These are phyloP conservation scores for Pterois miles DNA, from an alignment of 2,797 vertebrate species.

Conservation along the genomic window DNA sequence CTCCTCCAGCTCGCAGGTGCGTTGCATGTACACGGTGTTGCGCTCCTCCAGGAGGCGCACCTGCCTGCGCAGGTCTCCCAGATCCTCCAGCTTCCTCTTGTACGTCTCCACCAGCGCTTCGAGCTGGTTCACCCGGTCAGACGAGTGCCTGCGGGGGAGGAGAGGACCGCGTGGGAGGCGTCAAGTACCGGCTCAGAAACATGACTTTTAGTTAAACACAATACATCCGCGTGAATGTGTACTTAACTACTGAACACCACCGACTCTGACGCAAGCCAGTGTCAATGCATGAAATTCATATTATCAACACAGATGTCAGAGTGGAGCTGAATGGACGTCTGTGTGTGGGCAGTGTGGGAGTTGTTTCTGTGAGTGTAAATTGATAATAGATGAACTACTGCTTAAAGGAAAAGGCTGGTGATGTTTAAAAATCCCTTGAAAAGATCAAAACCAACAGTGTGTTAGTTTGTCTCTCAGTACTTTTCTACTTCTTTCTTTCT, in stretches of 20 bases:
- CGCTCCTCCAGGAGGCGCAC: slow-evolving; percentile 93
- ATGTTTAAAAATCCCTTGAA: neutral
- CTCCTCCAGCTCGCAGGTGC: slow-evolving; percentile 93
- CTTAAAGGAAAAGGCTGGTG: slow-evolving; percentile 36
- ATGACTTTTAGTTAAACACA: slow-evolving; percentile 24
- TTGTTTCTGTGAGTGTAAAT: slow-evolving; percentile 52
- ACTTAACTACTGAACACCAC: slow-evolving; percentile 8
- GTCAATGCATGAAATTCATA: slow-evolving; percentile 54
- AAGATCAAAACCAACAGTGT: neutral
- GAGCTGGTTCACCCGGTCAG: slow-evolving; percentile 88
- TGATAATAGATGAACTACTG: slow-evolving; percentile 52
- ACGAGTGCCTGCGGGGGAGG: slow-evolving; percentile 85
- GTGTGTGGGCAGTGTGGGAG: slow-evolving; percentile 61
- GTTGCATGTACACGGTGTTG: slow-evolving; percentile 90
- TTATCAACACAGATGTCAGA: slow-evolving; percentile 68
- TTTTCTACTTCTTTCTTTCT: neutral
- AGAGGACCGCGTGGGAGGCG: slow-evolving; percentile 24
- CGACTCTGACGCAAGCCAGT: slow-evolving; percentile 42
- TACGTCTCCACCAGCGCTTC: slow-evolving; percentile 90
- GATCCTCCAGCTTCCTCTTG: slow-evolving; percentile 89
- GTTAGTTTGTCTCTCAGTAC: neutral
- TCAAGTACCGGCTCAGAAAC: slow-evolving; percentile 17
- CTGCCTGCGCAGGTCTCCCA: slow-evolving; percentile 90
- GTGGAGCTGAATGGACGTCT: slow-evolving; percentile 67
- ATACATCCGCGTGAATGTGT: slow-evolving; percentile 22